phyloP scores from a whole-genome alignment of 2,797 vertebrate genomes.

The Champsocephalus esox region DNA sequence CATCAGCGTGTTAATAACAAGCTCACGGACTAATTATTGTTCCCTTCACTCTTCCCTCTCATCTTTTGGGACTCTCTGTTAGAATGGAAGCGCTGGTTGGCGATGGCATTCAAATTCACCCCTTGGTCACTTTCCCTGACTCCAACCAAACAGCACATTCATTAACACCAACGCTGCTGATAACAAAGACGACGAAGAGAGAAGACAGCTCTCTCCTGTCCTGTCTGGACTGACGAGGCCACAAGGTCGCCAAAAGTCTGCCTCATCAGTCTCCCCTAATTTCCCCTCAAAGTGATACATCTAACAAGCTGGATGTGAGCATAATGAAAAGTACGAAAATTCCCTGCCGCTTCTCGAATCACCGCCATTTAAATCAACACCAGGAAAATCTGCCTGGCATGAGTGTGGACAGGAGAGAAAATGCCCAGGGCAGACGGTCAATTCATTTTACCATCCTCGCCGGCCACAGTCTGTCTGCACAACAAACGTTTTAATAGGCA shows the following conservation, averaged over 20 bases:
- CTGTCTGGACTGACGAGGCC: neutral
- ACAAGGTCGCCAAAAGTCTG: slow-evolving; percentile 3
- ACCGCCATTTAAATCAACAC: neutral
- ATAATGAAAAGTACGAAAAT: neutral
- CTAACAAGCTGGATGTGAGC: slow-evolving; percentile 3
- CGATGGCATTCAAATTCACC: neutral
- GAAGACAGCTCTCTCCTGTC: slow-evolving; percentile 8
- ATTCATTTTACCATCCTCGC: neutral
- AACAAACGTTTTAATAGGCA: neutral
- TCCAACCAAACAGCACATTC: neutral
- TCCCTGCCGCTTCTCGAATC: neutral
- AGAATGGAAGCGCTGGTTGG: neutral
- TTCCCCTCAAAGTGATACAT: neutral
- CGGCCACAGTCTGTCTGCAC: neutral
- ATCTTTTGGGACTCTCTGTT: neutral
- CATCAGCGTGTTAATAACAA: slow-evolving; percentile 7
- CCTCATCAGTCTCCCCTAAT: neutral
- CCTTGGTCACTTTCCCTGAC: neutral
- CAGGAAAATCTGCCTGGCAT: neutral
- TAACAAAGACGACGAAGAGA: slow-evolving; percentile 7
- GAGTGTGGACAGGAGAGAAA: neutral
- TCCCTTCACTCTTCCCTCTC: neutral
- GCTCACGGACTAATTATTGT: neutral
- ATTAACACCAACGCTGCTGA: slow-evolving; percentile 23
- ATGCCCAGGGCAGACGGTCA: neutral